Evolutionary conservation across 2,888 invertebrate genomes (phyloP), one percentile per base, ranked within the genome.

Genomic region (Eucera pruinosa): DNA sequence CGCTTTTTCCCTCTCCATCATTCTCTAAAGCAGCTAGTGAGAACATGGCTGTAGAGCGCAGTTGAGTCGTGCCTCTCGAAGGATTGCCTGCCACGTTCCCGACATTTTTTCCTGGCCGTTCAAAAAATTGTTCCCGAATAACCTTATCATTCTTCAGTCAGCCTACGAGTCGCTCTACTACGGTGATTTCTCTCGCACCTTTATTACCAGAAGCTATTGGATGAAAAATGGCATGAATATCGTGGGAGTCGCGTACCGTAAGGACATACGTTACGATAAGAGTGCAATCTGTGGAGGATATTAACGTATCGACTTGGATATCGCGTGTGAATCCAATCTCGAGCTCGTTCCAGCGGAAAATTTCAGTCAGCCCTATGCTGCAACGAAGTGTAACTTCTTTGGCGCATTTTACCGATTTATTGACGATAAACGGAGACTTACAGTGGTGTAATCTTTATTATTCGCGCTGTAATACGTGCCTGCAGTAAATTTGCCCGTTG

Each of bases 341-440:
- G 45, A 11, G 13, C 27, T 54, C 5, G n/a, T 60, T 33, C 7
- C 30, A 7, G 7, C 6, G 36, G 43, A 41, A 36, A 45, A 45
- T 9, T 36, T 36, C 9, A 4, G 57, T 18, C 15, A 36, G 20
- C 33, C 11, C 11, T 54, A 25, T 30, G 47, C 9, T 11, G 45
- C 18, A 18, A 33, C 33, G 6, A 6, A 5, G 25, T n/a, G 48
- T 30, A 20, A 20, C n/a, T 11, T 13, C 3, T 7, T 25, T 39
- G 25, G 20, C 18, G n/a, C 30, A n/a, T 6, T 23, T n/a, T 11
- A 74, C 65, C 58, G 74, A 75, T 75, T 74, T 25, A 25, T 58
- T 45, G 43, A 9, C 57, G 52, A 52, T 39, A 2, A 71, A 52
- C 50, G n/a, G 11, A 5, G 45, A n/a, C n/a, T 74, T 43, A 20